phyloP scores from a whole-genome alignment of 2,113 vertebrate genomes.

The Martes martes region DNA sequence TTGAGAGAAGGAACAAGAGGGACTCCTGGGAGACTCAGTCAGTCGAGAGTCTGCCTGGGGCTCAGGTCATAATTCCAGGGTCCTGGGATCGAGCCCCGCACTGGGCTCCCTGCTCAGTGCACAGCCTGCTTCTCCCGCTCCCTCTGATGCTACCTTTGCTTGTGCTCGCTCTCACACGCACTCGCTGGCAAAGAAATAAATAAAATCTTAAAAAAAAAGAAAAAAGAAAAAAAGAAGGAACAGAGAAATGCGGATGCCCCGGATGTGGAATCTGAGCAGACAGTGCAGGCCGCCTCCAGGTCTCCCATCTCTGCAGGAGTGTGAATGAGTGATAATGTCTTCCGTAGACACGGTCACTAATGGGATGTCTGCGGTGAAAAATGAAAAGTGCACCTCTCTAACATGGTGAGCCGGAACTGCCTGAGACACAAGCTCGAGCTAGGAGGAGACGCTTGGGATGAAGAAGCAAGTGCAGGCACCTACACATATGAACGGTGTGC shows the following conservation, averaged over 20 bases:
- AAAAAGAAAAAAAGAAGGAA: neutral
- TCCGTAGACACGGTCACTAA: neutral
- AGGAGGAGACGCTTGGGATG: neutral
- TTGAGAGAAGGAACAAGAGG: neutral
- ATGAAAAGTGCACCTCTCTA: neutral
- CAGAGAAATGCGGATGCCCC: neutral
- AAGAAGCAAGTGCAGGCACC: neutral
- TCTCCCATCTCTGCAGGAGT: neutral
- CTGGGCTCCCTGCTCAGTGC: neutral
- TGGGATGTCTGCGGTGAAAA: neutral
- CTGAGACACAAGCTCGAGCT: neutral
- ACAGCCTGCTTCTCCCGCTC: neutral
- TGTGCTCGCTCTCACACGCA: too few relatives aligned
- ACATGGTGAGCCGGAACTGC: neutral
- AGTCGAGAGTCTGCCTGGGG: too few relatives aligned
- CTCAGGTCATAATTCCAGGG: too few relatives aligned
- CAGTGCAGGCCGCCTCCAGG: neutral
- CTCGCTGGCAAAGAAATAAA: neutral
- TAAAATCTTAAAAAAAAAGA: neutral
- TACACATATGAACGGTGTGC: neutral
- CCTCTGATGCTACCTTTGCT: too few relatives aligned
- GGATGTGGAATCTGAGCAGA: neutral
- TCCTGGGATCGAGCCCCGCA: neutral
- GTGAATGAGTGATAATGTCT: neutral
- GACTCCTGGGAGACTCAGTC: too few relatives aligned